Evolutionary conservation across 1,140 invertebrate species (phyloP).

Genomic region (Cepaea nemoralis): DNA sequence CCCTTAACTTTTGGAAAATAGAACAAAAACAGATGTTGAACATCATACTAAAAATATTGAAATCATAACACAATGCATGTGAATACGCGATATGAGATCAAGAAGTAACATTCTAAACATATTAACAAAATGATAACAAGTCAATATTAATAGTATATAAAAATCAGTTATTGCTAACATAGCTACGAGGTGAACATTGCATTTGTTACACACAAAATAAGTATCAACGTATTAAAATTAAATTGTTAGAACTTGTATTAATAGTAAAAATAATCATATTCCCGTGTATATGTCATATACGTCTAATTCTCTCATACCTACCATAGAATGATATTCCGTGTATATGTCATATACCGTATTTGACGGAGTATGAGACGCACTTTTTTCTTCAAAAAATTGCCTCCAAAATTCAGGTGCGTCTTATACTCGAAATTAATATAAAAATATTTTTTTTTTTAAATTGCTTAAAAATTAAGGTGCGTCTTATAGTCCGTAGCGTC

Average conservation of each 20-base stretch:
- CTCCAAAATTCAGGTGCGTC: too few relatives aligned
- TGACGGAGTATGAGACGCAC: too few relatives aligned
- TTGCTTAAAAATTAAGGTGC: too few relatives aligned
- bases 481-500: too few relatives aligned
- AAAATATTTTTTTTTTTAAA: too few relatives aligned
- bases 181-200: background rate
- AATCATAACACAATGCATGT: background rate
- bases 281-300: background rate
- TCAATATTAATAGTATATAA: background rate
- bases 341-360: background rate
- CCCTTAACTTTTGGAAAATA: background rate
- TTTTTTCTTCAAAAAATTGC: too few relatives aligned
- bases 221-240: background rate
- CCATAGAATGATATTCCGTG: background rate
- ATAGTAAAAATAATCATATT: background rate
- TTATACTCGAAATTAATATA: too few relatives aligned
- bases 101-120: background rate
- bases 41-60: background rate
- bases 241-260: background rate
- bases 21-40: background rate
- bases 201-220: background rate
- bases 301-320: conserved; percentile 2
- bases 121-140: background rate
- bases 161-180: background rate
- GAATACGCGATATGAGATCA: background rate